Base-by-base conservation (phyloP, 2,113 vertebrate genomes). In the Serilophus lunatus region DNA sequence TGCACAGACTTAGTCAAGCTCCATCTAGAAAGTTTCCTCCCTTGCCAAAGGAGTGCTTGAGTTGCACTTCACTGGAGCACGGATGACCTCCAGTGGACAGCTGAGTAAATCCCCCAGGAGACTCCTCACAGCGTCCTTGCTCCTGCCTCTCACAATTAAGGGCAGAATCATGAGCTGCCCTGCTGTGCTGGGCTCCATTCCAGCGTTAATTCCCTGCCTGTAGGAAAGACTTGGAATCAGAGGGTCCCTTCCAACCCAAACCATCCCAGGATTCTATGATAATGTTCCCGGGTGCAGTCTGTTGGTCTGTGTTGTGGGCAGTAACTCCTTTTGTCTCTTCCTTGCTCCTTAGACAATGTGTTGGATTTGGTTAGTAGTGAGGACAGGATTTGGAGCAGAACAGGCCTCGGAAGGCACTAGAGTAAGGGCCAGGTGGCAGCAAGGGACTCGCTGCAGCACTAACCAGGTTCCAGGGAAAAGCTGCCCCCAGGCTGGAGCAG, bases 1-100 rank as follows among this genome's bases (percentile, higher is more conserved):
- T 5, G 69, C 45, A 16, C 13, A 38, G 15, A 9, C 51, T 47
- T 10, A 10, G 71, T 79, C 79, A 54, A 56, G 24, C 33, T 76
- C 50, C 3, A 14, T 35, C 66, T 57, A 17, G 56, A 49, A 50
- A 53, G 31, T 83, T 82, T 49, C 47, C 60, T 84, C 29, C 47
- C 16, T 33, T 77, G 92, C 60, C 75, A 40, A 80, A 28, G 0
- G 1, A 28, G 44, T 0, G 0, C 12, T 56, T 9, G 50, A 15
- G 51, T 36, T 86, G 78, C 31, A 9, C n/a, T 93, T 89, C 61
- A 1, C 56, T 91, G 94, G 82, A 94, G 78, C 81, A 91, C 92
- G 2, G 44, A 86, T 95, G 95, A 96, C 95, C 93, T 96, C 96
- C 92, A 91, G 97, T 76, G 97, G 94, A 45, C 64, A 92, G 66